phyloP scores from a whole-genome alignment of 2,797 vertebrate genomes.

The Molossus alvarezi region DNA sequence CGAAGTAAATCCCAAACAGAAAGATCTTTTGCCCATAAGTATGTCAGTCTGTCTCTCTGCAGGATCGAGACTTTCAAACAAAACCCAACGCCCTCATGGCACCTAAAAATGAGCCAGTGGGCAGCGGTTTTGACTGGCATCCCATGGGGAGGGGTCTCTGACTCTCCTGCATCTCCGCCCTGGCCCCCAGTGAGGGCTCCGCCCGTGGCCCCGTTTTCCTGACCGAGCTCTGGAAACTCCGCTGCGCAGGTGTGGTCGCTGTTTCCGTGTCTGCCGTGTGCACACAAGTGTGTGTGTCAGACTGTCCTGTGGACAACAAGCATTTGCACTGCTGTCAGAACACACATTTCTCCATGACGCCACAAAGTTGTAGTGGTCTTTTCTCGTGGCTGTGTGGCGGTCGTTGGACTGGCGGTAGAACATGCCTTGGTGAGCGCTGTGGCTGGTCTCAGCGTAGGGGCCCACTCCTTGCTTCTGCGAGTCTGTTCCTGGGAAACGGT shows the following conservation, averaged over 20 bases:
- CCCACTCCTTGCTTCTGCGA: not conserved
- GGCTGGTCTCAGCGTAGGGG: not conserved
- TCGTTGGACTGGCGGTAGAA: not conserved
- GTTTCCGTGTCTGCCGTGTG: not conserved
- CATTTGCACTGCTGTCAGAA: no score
- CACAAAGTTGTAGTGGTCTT: not conserved
- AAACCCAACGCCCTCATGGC: not conserved
- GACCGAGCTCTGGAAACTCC: not conserved
- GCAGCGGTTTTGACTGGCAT: not conserved
- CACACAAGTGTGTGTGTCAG: rapidly evolving
- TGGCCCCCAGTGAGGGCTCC: rapidly evolving
- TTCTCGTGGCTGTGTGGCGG: not conserved
- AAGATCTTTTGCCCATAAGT: not conserved
- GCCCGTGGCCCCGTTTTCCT: not conserved
- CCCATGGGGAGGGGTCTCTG: not conserved
- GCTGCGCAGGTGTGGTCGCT: no score
- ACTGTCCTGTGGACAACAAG: not conserved
- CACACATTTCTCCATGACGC: not conserved
- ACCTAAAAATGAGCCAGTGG: not conserved
- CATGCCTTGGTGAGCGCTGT: not conserved
- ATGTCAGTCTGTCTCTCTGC: not conserved
- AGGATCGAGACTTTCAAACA: not conserved
- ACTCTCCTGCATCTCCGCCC: no score
- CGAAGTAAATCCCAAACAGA: not conserved
- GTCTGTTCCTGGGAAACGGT: not conserved